Percentiles rank a stretch among this genome's conserved stretches.
phyloP scores from a whole-genome alignment of 2,888 invertebrate genomes.

The Leucophenga montana region DNA sequence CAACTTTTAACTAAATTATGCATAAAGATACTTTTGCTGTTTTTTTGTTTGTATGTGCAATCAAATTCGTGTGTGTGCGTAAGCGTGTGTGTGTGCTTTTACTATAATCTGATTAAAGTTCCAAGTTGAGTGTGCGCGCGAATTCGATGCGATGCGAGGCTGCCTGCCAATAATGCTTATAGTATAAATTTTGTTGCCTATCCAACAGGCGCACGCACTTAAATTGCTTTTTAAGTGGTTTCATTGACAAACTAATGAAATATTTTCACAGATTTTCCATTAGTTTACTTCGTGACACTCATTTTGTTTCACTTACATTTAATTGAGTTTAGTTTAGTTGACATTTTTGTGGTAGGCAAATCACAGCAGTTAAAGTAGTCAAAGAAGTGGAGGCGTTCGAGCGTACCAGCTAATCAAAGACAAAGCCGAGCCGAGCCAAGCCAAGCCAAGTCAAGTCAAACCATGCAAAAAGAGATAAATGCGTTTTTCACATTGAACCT shows the following conservation, averaged over 20 bases:
- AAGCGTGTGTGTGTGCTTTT: conserved; percentile 19
- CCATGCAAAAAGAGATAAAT: neutral
- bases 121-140: conserved; percentile 42
- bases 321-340: conserved; percentile 25
- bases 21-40: conserved; percentile 3
- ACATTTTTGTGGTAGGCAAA: conserved; percentile 8
- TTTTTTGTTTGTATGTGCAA: neutral
- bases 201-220: conserved; percentile 13
- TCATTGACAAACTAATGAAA: conserved; percentile 58
- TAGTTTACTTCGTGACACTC: neutral
- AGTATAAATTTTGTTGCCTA: neutral
- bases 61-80: neutral
- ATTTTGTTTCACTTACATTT: neutral
- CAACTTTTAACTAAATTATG: conserved; percentile 28
- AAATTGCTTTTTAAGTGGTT: conserved; percentile 61
- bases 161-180: conserved; percentile 38
- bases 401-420: neutral
- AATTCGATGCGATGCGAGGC: neutral
- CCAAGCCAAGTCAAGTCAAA: neutral
- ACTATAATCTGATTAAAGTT: conserved; percentile 56
- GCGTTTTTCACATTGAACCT: conserved; percentile 51
- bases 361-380: neutral
- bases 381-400: neutral
- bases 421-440: neutral
- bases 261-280: conserved; percentile 12